Conservation (phyloP, 2,888 invertebrate genomes). For the Drosophila cognata region DNA sequence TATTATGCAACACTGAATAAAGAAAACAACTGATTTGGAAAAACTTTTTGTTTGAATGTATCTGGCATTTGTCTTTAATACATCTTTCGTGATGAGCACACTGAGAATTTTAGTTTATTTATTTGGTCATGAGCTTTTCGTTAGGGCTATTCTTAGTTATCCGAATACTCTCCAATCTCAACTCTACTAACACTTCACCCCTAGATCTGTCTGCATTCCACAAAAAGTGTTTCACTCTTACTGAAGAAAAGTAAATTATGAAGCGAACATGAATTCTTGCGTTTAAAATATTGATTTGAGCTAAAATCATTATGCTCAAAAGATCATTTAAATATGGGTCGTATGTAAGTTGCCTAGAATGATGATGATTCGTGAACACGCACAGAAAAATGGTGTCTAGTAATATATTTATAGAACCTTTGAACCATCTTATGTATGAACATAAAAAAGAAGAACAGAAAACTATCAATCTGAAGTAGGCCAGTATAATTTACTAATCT, state of each 20-base stretch:
- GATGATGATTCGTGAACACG: background rate
- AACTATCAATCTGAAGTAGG: background rate
- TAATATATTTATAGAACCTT: rapidly evolving
- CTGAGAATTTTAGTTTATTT: background rate
- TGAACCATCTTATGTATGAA: background rate
- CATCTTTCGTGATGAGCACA: background rate
- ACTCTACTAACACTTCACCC: background rate
- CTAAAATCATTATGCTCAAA: background rate
- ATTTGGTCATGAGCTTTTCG: background rate
- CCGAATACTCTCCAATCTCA: no score
- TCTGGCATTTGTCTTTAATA: background rate
- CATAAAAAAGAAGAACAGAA: background rate
- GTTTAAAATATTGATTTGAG: background rate
- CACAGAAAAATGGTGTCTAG: background rate
- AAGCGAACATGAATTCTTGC: no score
- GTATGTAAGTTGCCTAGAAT: background rate
- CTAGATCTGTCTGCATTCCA: background rate
- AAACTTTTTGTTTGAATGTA: background rate
- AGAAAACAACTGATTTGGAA: background rate
- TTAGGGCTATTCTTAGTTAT: background rate
- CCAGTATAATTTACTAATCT: background rate
- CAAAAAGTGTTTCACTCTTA: no score
- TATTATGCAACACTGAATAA: background rate
- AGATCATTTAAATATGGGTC: background rate
- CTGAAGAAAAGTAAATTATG: no score